Evolutionary conservation across 2,888 invertebrate genomes (phyloP).

Genomic region (Syrista parreyssii): DNA sequence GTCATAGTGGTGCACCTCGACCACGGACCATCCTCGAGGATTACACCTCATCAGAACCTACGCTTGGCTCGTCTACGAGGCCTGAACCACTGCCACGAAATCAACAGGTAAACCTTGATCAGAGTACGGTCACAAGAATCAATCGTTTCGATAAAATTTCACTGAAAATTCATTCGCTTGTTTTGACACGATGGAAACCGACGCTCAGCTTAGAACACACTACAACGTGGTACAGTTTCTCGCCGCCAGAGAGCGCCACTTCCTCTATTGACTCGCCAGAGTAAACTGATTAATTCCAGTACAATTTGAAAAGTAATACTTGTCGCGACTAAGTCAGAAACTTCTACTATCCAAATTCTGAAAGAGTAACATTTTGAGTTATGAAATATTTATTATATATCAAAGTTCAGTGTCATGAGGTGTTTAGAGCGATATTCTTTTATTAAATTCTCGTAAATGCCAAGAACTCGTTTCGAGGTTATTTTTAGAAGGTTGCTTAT

Average conservation of each 20-base stretch:
- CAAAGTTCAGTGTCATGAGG: not conserved
- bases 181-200: not conserved
- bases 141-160: not conserved
- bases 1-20: constrained; percentile 63
- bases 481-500: constrained; percentile 40
- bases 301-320: not conserved
- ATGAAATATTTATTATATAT: not conserved
- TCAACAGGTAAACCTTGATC: constrained; percentile 58
- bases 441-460: not conserved
- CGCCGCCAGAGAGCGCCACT: not conserved
- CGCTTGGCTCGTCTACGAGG: constrained; percentile 59
- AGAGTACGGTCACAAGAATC: constrained; percentile 12
- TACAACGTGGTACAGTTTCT: not conserved
- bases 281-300: not conserved
- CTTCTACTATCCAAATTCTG: not conserved
- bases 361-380: not conserved
- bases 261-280: not conserved
- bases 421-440: not conserved
- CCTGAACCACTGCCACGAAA: constrained; percentile 61
- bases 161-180: not conserved
- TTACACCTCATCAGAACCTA: constrained; percentile 62
- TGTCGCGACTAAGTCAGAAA: not conserved
- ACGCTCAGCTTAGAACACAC: not conserved
- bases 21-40: constrained; percentile 64
- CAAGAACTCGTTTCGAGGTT: not conserved